Conservation (phyloP, 2,797 vertebrate species). For the Apogon talboti region DNA sequence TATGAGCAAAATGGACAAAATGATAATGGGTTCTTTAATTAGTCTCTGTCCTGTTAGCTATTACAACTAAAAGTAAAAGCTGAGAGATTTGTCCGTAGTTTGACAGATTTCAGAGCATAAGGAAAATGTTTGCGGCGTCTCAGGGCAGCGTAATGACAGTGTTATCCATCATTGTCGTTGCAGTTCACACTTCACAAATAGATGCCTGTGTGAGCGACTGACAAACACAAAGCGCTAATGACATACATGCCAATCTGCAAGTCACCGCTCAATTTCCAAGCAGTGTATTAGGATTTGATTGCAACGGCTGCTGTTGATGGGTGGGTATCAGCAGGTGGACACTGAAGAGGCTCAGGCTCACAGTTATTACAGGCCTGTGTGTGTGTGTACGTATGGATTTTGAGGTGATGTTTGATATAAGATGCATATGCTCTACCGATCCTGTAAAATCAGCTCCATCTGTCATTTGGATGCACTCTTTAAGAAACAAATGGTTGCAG, state of each 20-base stretch:
- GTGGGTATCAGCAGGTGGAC: slow-evolving; percentile 31
- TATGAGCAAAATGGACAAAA: too few species aligned
- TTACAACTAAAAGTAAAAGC: slow-evolving; percentile 14
- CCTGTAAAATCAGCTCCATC: slow-evolving; percentile 44
- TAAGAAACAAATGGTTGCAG: not conserved
- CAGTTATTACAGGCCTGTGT: not conserved
- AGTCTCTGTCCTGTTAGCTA: not conserved
- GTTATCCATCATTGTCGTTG: slow-evolving; percentile 34
- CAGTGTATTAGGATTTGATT: slow-evolving; percentile 44
- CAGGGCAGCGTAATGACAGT: slow-evolving; percentile 23
- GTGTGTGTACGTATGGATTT: not conserved
- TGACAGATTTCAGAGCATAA: slow-evolving; percentile 12
- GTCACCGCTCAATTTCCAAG: slow-evolving; percentile 8
- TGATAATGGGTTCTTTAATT: too few species aligned
- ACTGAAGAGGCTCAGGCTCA: slow-evolving; percentile 30
- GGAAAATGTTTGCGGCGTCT: slow-evolving; percentile 20
- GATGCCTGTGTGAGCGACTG: slow-evolving; percentile 24
- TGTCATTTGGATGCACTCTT: slow-evolving; percentile 9
- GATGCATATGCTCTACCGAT: not conserved
- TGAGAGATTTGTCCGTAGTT: slow-evolving; percentile 11
- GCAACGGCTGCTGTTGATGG: slow-evolving; percentile 37
- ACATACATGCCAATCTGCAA: slow-evolving; percentile 39
- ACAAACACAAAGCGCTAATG: slow-evolving; percentile 46
- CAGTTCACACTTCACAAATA: slow-evolving; percentile 23
- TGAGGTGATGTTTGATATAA: not conserved